These are phyloP conservation scores for Lepus oiostolus DNA, from an alignment of 2,797 vertebrate species.

Conservation along the genomic window DNA sequence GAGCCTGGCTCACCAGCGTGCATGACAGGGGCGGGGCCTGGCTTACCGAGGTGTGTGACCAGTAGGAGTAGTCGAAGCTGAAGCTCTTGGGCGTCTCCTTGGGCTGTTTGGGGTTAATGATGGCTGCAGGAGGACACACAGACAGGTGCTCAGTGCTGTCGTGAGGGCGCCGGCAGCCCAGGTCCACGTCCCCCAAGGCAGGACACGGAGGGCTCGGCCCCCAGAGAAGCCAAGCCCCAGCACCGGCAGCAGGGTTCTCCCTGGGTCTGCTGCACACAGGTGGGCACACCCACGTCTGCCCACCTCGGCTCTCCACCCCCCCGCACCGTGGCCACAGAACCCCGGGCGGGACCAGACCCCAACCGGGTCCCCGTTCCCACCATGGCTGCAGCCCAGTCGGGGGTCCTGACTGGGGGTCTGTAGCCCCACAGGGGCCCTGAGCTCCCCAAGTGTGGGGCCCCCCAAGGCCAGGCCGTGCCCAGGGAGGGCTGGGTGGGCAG, in stretches of 20 bases:
- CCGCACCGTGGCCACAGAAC: too few species aligned
- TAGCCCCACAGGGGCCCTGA: accelerated
- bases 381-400: neutral
- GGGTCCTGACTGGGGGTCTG: neutral
- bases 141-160: accelerated
- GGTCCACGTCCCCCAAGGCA: accelerated
- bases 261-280: too few species aligned
- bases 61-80: slow-evolving; percentile 99
- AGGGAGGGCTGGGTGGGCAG: accelerated
- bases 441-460: neutral
- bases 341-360: accelerated
- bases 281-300: too few species aligned
- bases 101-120: slow-evolving; percentile 97
- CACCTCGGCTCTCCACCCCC: too few species aligned
- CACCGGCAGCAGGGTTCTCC: too few species aligned
- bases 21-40: too few species aligned
- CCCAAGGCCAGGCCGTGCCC: neutral
- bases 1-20: too few species aligned
- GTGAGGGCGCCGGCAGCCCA: too few species aligned
- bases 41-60: slow-evolving; percentile 94
- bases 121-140: slow-evolving; percentile 89
- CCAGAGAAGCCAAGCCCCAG: neutral
- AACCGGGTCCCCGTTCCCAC: neutral
- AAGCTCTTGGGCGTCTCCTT: slow-evolving; percentile 98
- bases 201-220: neutral